Percentiles rank a stretch among this genome's conserved stretches.
Evolutionary conservation across 2,888 invertebrate species (phyloP).

Genomic region (Agonum fuliginosum): DNA sequence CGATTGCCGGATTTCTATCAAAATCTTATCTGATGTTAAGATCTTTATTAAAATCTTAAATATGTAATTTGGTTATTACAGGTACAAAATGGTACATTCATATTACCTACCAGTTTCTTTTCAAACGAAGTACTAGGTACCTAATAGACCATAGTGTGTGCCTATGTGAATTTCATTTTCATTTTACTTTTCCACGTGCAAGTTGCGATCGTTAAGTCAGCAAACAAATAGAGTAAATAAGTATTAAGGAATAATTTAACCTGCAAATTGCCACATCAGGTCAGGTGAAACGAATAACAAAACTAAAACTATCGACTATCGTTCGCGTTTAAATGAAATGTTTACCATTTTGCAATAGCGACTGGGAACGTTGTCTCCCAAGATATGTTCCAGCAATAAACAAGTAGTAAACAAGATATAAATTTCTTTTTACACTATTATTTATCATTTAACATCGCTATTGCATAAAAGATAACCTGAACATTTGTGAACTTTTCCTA

Average conservation of each 20-base stretch:
- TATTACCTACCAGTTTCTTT: no score
- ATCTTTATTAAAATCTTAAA: no score
- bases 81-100: no score
- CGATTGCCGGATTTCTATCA: no score
- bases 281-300: conserved; percentile 21
- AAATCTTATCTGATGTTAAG: no score
- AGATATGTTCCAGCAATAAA: conserved; percentile 53
- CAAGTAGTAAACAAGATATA: conserved; percentile 57
- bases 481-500: conserved; percentile 55
- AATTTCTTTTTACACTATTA: conserved; percentile 56
- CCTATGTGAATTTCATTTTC: neutral
- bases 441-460: conserved; percentile 56
- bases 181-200: neutral
- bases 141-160: no score
- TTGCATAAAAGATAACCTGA: conserved; percentile 54
- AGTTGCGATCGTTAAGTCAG: neutral
- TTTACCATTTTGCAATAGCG: conserved; percentile 38
- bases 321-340: conserved; percentile 26
- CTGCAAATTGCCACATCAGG: conserved; percentile 34
- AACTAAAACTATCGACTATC: conserved; percentile 16
- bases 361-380: conserved; percentile 41
- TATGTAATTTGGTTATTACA: no score
- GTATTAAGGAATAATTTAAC: conserved; percentile 25
- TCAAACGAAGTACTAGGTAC: no score
- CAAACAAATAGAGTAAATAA: conserved; percentile 14